Conservation (phyloP, 1,140 invertebrate species). For the Drosophila ananassae region DNA sequence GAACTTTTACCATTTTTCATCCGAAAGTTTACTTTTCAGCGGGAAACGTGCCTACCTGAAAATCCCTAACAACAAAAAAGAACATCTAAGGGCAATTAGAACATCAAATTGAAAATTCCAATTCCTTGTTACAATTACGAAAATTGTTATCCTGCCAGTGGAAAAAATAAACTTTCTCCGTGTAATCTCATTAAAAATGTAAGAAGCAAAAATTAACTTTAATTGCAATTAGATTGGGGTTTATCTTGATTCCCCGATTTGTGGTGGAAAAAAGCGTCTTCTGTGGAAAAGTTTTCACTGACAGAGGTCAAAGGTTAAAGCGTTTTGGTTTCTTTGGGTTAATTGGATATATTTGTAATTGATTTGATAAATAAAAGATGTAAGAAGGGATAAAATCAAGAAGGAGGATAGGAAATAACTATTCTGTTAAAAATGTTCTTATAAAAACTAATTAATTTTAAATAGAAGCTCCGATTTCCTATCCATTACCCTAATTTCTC, state of each 20-base stretch:
- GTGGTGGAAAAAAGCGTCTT: slow-evolving; percentile 16
- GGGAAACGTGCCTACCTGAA: slow-evolving; percentile 10
- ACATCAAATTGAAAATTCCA: slow-evolving; percentile 48
- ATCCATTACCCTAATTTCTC: background rate
- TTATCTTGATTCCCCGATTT: no score
- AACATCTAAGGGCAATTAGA: slow-evolving; percentile 63
- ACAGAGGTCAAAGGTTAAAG: slow-evolving; percentile 40
- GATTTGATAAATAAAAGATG: slow-evolving; percentile 6
- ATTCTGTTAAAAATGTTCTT: no score
- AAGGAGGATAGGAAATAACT: background rate
- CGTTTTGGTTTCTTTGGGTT: slow-evolving; percentile 20
- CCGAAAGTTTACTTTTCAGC: slow-evolving; percentile 59
- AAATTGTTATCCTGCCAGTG: slow-evolving; percentile 17
- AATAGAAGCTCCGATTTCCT: background rate
- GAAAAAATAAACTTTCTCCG: slow-evolving; percentile 2
- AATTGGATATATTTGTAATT: slow-evolving; percentile 38
- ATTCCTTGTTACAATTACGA: slow-evolving; percentile 62
- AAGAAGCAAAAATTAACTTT: slow-evolving; percentile 56
- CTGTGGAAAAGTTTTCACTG: slow-evolving; percentile 22
- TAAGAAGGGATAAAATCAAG: background rate
- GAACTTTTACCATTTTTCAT: slow-evolving; percentile 63
- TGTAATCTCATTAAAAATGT: slow-evolving; percentile 59
- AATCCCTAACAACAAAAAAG: slow-evolving; percentile 9
- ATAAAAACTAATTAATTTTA: background rate
- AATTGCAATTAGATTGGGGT: slow-evolving; percentile 65